These are phyloP conservation scores for Agrypnus murinus DNA, from an alignment of 2,888 invertebrate genomes.

Conservation along the genomic window DNA sequence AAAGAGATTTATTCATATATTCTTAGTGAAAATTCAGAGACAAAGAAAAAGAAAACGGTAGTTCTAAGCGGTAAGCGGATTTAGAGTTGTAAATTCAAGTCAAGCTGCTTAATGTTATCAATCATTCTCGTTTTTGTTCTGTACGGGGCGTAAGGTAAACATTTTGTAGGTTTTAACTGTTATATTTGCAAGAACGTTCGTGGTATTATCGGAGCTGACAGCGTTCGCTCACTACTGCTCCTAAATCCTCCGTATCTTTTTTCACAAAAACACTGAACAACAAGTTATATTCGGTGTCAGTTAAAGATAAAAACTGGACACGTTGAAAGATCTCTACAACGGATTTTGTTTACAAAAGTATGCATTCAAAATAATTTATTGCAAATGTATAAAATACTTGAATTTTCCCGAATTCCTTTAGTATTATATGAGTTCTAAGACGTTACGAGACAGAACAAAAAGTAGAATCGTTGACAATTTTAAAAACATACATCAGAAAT, in stretches of 20 bases:
- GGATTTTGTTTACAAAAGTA: too few species aligned
- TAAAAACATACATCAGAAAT: too few species aligned
- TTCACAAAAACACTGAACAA: conserved; percentile 5
- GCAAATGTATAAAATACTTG: too few species aligned
- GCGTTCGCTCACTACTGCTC: conserved; percentile 10
- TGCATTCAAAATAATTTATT: too few species aligned
- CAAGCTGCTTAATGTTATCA: conserved; percentile 62
- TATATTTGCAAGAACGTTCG: conserved; percentile 41
- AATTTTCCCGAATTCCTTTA: too few species aligned
- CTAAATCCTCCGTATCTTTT: conserved; percentile 30
- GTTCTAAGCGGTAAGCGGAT: conserved; percentile 55
- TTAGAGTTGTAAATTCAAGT: conserved; percentile 62
- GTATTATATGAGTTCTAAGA: too few species aligned
- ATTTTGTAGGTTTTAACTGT: conserved; percentile 45
- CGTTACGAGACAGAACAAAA: too few species aligned
- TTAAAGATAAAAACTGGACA: too few species aligned
- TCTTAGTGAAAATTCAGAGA: conserved; percentile 32
- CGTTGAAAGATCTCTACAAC: neutral
- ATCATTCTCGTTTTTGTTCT: conserved; percentile 55
- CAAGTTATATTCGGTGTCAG: neutral
- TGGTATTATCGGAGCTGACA: conserved; percentile 27
- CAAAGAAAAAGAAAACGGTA: conserved; percentile 43
- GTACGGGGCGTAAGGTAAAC: conserved; percentile 44
- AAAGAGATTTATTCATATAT: conserved; percentile 35
- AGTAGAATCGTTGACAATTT: too few species aligned